A percentile compares a stretch with the other conserved stretches of the same genome.
Conservation (phyloP, 2,888 invertebrate genomes). For the Brenthis hecate region DNA sequence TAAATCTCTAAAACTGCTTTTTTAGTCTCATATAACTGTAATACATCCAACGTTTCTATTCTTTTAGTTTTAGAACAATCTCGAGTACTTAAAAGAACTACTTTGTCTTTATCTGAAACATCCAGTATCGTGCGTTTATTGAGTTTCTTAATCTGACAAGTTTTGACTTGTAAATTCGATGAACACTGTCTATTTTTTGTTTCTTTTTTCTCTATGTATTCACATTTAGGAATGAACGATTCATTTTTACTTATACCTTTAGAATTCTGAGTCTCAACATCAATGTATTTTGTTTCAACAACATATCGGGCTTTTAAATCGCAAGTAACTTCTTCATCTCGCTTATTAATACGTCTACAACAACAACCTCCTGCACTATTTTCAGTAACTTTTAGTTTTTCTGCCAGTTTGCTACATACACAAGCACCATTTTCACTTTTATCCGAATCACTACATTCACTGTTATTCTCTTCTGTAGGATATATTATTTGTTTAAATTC, state of each 20-base stretch:
- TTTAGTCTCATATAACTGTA: slow-evolving; percentile 67
- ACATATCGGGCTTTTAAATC: slow-evolving; percentile 47
- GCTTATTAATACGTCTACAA: slow-evolving; percentile 43
- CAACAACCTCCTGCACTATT: slow-evolving; percentile 49
- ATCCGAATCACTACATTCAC: slow-evolving; percentile 43
- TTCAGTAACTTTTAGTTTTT: slow-evolving; percentile 49
- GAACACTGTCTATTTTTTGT: slow-evolving; percentile 8
- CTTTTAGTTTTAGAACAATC: slow-evolving; percentile 23
- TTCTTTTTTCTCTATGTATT: not conserved
- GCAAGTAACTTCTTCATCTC: slow-evolving; percentile 53
- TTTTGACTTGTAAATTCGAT: slow-evolving; percentile 30
- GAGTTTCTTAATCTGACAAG: slow-evolving; percentile 41
- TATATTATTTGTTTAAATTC: slow-evolving; percentile 39
- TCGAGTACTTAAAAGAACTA: slow-evolving; percentile 16
- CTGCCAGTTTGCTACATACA: slow-evolving; percentile 56
- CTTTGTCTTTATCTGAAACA: slow-evolving; percentile 51
- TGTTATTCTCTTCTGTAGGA: slow-evolving; percentile 48
- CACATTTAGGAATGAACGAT: slow-evolving; percentile 34
- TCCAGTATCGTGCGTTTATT: slow-evolving; percentile 46
- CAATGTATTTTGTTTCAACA: slow-evolving; percentile 46
- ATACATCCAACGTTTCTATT: slow-evolving; percentile 49
- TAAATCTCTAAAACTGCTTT: slow-evolving; percentile 72
- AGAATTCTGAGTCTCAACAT: slow-evolving; percentile 57
- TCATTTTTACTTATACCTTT: slow-evolving; percentile 44
- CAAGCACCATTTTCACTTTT: slow-evolving; percentile 44